Evolutionary conservation across 2,888 invertebrate species (phyloP), one percentile per base, ranked within the genome.

Genomic region (Notodonta ziczac): DNA sequence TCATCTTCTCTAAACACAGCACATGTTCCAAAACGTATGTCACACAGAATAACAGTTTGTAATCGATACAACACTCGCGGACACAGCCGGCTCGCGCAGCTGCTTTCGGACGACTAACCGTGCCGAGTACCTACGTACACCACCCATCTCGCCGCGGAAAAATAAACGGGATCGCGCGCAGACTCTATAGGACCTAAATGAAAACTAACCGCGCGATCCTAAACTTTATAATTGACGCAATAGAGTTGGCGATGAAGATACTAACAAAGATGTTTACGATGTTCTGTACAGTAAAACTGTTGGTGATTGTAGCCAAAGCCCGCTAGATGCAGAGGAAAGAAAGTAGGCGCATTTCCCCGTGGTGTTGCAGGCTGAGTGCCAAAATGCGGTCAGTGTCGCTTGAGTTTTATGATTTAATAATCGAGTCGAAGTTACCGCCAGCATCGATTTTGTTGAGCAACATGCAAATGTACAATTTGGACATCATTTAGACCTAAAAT

Each of bases 341-440:
- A 92, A 91, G 91, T 91, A 89, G 90, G 89, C 82, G 88, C 90
- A 86, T 90, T 90, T 90, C 87, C 86, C 81, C 72, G 72, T 70
- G 74, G 78, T 83, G 89, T 86, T 91, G 90, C 83, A 84, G 82
- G 81, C 79, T 78, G 75, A 70, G 76, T 74, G 67, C 76, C 74
- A 70, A 83, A 88, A 84, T 80, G 88, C 88, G 91, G 90, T 82
- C 90, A 88, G 72, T 84, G 85, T 84, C 80, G 80, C 67, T 74
- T 68, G 63, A 63, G 67, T 75, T 77, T 74, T 72, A 81, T 84
- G 78, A 82, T 84, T 84, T 82, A 80, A 78, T 84, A 78, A 82
- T 82, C 69, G 71, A 65, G 63, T 65, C 59, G 56, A 60, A 59
- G 61, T 61, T 65, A 62, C 66, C 66, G 76, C 69, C 70, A 58